Base-by-base conservation (phyloP, 92 coral and sea anemone genomes). In the Micromussa lordhowensis region DNA sequence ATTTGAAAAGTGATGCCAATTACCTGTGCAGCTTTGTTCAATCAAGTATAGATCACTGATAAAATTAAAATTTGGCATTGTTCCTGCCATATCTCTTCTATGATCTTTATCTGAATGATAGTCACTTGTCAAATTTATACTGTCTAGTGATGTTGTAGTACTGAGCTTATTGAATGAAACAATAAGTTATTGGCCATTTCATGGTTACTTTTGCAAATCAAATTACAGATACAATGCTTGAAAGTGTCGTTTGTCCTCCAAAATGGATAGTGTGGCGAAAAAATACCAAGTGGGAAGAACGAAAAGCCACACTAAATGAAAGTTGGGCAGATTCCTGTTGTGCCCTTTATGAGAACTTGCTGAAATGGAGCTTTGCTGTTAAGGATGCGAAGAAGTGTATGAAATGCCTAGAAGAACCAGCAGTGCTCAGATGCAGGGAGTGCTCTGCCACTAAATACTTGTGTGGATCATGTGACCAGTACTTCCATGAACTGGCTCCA, bases 401-500 rank as follows among this genome's bases (percentile, higher is more conserved):
- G 31, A n/a, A n/a, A n/a, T n/a, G n/a, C n/a, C n/a, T n/a, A n/a
- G 31, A 0, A 24, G 13, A 66, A n/a, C 32, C 72, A 5, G 72
- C 72, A 66, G 72, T 66, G 28, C 32, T 66, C 7, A 66, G 14
- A 66, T 66, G 72, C 24, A 15, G 24, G 32, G 24, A 0, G 71
- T 22, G 71, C 24, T 66, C 71, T 31, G 24, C 12, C 13, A 13
- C 54, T 4, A 38, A n/a, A 38, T n/a, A 75, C n/a, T 21, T 87
- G 18, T 91, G 91, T 78, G 28, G 77, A 51, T 66, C 21, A 3
- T 87, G 94, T 82, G 91, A 91, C 79, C 14, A 66, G 32, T 34
- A 54, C 22, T 30, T 82, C 5, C 94, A 91, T 69, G 83, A 53
- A 73, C 17, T 24, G 34, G 58, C 68, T 24, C 85, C 88, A 58